Evolutionary conservation across 2,113 vertebrate genomes (phyloP).

Genomic region (Etheostoma spectabile): DNA sequence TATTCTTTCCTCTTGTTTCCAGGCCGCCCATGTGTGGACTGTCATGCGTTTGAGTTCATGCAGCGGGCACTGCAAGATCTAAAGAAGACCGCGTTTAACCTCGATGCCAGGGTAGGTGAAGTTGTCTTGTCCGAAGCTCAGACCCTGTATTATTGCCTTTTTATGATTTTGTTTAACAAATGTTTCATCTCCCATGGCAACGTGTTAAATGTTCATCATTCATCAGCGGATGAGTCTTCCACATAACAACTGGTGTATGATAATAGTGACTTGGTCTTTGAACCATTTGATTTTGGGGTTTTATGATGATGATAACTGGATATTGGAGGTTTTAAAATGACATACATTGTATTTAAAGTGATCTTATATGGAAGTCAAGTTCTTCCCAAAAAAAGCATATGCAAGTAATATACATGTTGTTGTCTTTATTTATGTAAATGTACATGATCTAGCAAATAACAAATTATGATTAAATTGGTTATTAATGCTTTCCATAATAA

Average conservation of each 20-base stretch:
- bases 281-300: not conserved
- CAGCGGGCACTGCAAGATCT: conserved; percentile 97
- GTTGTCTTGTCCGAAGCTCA: not conserved
- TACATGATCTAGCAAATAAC: not conserved
- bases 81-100: conserved; percentile 91
- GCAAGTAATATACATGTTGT: not conserved
- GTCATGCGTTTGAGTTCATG: conserved; percentile 98
- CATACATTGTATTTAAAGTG: not conserved
- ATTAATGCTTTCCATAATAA: not conserved
- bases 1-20: not conserved
- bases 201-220: conserved; percentile 1
- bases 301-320: not conserved
- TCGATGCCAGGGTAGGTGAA: conserved; percentile 90
- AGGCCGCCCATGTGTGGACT: conserved; percentile 97
- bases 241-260: not conserved
- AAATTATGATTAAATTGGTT: not conserved
- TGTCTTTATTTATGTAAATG: not conserved
- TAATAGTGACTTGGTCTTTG: not conserved
- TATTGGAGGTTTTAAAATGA: not conserved
- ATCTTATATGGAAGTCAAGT: not conserved
- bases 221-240: not conserved
- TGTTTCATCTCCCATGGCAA: not conserved
- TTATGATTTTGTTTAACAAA: not conserved
- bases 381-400: not conserved
- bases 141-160: not conserved